These are phyloP conservation scores for Tragulus kanchil DNA, from an alignment of 2,113 vertebrate genomes.

Conservation along the genomic window DNA sequence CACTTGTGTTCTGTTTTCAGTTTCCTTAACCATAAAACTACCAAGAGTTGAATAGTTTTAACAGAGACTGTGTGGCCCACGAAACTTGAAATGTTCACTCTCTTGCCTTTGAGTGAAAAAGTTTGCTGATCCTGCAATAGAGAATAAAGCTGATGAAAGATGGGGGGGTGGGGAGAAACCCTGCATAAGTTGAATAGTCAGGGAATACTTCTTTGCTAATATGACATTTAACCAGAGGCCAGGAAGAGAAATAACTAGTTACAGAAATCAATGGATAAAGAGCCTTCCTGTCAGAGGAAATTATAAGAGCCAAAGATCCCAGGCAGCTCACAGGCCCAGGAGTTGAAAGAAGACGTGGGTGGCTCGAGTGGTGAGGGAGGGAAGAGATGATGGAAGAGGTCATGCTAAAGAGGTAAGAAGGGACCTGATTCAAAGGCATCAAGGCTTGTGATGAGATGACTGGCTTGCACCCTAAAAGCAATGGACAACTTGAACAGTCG, in stretches of 20 bases:
- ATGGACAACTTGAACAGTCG: accelerated
- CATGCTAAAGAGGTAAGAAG: neutral
- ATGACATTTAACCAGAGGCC: neutral
- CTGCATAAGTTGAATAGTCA: neutral
- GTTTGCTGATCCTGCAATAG: neutral
- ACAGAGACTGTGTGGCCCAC: neutral
- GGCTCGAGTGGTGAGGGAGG: accelerated
- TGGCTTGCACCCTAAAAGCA: neutral
- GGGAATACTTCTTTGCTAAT: neutral
- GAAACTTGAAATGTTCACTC: neutral
- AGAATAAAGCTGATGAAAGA: neutral
- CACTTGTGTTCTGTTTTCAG: neutral
- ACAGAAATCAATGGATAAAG: neutral
- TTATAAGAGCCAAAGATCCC: neutral
- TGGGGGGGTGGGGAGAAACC: neutral
- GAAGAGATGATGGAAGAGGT: accelerated
- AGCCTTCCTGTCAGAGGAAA: neutral
- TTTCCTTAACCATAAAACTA: neutral
- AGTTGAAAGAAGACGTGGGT: accelerated
- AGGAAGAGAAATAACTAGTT: neutral
- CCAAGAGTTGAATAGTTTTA: neutral
- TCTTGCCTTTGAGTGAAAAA: neutral
- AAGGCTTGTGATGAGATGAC: neutral
- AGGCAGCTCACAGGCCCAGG: neutral
- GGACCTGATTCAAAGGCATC: too few relatives aligned